A percentile compares a stretch with the other conserved stretches of the same genome.
Evolutionary conservation across 2,888 invertebrate species (phyloP).

Genomic region (Dryococelus australis): DNA sequence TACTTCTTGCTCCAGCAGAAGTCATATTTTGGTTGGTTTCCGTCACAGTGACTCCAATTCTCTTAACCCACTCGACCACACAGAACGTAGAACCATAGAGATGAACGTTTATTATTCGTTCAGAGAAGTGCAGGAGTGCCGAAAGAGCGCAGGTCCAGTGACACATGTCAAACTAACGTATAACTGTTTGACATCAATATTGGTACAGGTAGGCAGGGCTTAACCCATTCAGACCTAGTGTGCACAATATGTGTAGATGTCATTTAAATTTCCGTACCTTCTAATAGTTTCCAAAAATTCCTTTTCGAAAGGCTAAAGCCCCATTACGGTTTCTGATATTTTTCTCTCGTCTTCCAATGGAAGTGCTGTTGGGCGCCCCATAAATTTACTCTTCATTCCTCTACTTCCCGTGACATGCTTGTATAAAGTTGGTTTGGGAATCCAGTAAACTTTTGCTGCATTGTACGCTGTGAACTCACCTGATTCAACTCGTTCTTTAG

Average conservation of each 20-base stretch:
- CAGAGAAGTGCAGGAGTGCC: no score
- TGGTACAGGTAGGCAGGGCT: no score
- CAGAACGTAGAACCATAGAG: no score
- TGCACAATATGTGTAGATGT: conserved; percentile 49
- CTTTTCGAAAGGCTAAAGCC: conserved; percentile 53
- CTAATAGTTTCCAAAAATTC: conserved; percentile 52
- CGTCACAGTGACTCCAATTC: no score
- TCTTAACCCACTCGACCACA: no score
- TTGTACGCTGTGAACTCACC: neutral
- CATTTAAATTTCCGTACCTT: conserved; percentile 49
- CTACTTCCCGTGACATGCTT: neutral
- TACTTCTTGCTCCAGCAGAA: no score
- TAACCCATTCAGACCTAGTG: no score
- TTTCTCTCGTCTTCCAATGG: neutral
- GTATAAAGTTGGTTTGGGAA: neutral
- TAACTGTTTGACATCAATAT: no score
- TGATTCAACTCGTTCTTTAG: neutral
- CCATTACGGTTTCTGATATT: conserved; percentile 34
- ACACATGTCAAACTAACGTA: no score
- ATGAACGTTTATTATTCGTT: no score
- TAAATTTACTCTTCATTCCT: neutral
- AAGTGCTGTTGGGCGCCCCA: neutral
- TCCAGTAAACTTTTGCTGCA: neutral
- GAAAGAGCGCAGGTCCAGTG: no score
- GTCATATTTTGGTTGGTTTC: no score